Base-by-base conservation (phyloP, 2,888 invertebrate genomes). In the Thumatha senex region DNA sequence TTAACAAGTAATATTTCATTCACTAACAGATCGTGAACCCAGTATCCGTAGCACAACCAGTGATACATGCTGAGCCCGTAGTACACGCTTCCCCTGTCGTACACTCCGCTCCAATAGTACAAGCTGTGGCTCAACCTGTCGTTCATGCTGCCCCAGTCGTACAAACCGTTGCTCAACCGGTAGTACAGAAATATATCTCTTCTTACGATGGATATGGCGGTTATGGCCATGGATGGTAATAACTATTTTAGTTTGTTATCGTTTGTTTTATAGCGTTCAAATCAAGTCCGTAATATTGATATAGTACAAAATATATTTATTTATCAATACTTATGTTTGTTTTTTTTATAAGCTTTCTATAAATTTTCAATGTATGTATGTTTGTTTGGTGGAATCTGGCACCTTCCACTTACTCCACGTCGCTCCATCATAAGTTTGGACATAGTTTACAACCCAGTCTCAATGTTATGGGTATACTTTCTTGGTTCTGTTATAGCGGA, bases 141-240 rank as follows among this genome's bases (percentile, higher is more conserved):
- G 62, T 67, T 48, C 72, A 75, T 46, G 61, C 66, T 2, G 63
- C 70, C 0, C 70, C 74, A 0, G 48, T 64, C 78, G 60, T 78
- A 73, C 86, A 89, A 35, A 66, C 86, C 49, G 61, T 75, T 43
- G 72, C 82, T 3, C 82, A 81, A 53, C 79, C 84, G 0, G 67
- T 78, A 8, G 65, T 75, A 15, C 77, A 77, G 48, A 74, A 75
- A 40, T 72, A 72, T 49, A 57, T 72, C 5, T 78, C 78, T 36
- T 76, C 79, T 11, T 74, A 63, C 15, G 58, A 67, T 39, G 39
- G 39, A 18, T 39, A 39, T n/a, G 39, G 39, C 12, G 69, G 69
- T 7, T 69, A 54, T 3, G 60, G 63, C 0, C 88, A 89, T 53
- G 86, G 86, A n/a, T 89, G 89, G 89, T 90, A 81, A 71, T 58